These are phyloP conservation scores for Isurus oxyrinchus DNA, from an alignment of 2,113 vertebrate species.

Conservation along the genomic window DNA sequence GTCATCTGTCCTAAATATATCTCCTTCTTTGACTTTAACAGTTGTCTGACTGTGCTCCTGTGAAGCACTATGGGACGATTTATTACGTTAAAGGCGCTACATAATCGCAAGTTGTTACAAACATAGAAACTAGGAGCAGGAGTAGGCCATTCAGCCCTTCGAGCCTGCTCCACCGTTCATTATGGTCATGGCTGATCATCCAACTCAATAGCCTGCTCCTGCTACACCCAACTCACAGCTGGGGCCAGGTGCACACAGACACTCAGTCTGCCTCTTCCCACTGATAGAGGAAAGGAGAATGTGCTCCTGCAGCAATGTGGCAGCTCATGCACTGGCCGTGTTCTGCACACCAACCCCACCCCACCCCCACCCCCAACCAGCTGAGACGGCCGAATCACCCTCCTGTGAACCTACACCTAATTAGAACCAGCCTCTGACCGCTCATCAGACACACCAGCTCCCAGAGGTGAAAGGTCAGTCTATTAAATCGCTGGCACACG, in stretches of 20 bases:
- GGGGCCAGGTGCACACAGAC: too few relatives aligned
- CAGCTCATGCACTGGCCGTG: neutral
- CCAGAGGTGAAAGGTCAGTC: neutral
- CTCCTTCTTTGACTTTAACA: neutral
- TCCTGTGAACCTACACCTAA: neutral
- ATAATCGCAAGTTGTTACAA: neutral
- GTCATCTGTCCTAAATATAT: neutral
- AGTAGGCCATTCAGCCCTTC: too few relatives aligned
- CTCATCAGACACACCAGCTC: neutral
- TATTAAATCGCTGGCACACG: neutral
- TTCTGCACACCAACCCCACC: too few relatives aligned
- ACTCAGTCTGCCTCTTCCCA: neutral
- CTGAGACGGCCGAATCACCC: too few relatives aligned
- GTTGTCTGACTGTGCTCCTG: neutral
- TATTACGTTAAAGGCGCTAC: neutral
- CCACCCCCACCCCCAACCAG: too few relatives aligned
- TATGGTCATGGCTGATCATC: too few relatives aligned
- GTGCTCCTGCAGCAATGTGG: too few relatives aligned
- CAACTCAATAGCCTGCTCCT: too few relatives aligned
- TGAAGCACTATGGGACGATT: neutral
- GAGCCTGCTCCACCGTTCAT: too few relatives aligned
- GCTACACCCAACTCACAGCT: too few relatives aligned
- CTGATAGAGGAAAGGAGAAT: neutral
- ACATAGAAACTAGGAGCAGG: too few relatives aligned
- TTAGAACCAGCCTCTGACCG: neutral